Evolutionary conservation across 2,888 invertebrate genomes (phyloP).

Genomic region (Ernsta delagoae): DNA sequence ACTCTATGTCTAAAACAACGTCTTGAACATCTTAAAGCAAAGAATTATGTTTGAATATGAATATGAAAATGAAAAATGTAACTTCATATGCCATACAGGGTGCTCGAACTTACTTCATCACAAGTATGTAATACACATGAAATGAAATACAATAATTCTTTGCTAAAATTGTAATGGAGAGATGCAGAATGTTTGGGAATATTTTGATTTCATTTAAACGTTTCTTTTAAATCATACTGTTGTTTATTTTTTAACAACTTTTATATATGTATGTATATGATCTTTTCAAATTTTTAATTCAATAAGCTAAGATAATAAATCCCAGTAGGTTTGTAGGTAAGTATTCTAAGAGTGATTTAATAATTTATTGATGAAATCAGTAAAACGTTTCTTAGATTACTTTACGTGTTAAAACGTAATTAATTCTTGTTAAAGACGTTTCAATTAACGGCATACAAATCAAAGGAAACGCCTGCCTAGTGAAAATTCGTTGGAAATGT

Average conservation of each 20-base stretch:
- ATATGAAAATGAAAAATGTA: constrained; percentile 32
- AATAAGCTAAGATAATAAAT: too few species aligned
- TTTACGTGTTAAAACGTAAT: not conserved
- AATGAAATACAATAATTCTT: constrained; percentile 16
- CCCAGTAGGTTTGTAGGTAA: too few species aligned
- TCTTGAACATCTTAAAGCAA: constrained; percentile 24
- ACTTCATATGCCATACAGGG: not conserved
- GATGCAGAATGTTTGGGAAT: not conserved
- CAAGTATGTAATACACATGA: constrained; percentile 12
- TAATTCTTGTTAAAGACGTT: not conserved
- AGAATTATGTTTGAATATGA: constrained; percentile 28
- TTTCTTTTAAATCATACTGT: too few species aligned
- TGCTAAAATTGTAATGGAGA: not conserved
- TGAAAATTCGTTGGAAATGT: too few species aligned
- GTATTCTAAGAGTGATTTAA: too few species aligned
- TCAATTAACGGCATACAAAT: not conserved
- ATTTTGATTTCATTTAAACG: not conserved
- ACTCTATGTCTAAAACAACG: constrained; percentile 4
- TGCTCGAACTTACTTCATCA: too few species aligned
- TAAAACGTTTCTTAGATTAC: not conserved
- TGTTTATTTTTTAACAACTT: too few species aligned
- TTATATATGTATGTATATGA: too few species aligned
- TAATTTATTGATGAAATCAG: too few species aligned
- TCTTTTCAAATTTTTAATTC: too few species aligned
- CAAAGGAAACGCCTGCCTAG: too few species aligned